Evolutionary conservation across 2,888 invertebrate species (phyloP), one percentile per base, ranked within the genome.

Genomic region (Rosalia funebris): DNA sequence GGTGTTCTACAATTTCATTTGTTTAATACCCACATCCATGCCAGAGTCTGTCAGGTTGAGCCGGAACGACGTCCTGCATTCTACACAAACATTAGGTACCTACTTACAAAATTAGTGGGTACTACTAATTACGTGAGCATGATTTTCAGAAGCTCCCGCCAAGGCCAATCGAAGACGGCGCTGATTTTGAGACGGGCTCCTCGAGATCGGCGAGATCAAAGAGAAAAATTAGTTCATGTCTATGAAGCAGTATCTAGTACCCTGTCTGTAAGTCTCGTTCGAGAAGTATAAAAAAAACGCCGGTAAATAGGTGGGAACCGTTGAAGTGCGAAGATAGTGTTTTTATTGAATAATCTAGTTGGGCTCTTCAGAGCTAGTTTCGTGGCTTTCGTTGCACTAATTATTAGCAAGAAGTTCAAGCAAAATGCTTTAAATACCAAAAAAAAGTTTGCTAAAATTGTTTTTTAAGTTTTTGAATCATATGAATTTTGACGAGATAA

Each of bases 121-220:
- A n/a, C 34, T n/a, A 14, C 39, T 50, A 50, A 50, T 50, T 50
- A 50, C 34, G 14, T 10, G 39, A 41, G 39, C 12, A 50, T 50
- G 50, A 50, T 50, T 50, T 50, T 50, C 39, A 50, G 39, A 50
- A 50, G 50, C 39, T 25, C 15, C 11, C 15, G 39, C 16, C 47
- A 25, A 41, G 37, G 37, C 39, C 25, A 15, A 20, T 50, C 12
- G 39, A 36, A 9, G 37, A 25, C 50, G 50, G 47, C 47, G 14
- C 20, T 19, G 50, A 44, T 44, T 44, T 44, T 44, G 20, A 25
- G 44, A 44, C 44, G 14, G 47, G 50, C 50, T 20, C 39, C 50
- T 39, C 39, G 12, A 31, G 9, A 50, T 50, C 50, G 50, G 50
- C n/a, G 15, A 50, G 50, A 50, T 50, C 50, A 50, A 50, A 50